Base-by-base conservation (phyloP, 2,888 invertebrate species). In the Andrena trimmerana region DNA sequence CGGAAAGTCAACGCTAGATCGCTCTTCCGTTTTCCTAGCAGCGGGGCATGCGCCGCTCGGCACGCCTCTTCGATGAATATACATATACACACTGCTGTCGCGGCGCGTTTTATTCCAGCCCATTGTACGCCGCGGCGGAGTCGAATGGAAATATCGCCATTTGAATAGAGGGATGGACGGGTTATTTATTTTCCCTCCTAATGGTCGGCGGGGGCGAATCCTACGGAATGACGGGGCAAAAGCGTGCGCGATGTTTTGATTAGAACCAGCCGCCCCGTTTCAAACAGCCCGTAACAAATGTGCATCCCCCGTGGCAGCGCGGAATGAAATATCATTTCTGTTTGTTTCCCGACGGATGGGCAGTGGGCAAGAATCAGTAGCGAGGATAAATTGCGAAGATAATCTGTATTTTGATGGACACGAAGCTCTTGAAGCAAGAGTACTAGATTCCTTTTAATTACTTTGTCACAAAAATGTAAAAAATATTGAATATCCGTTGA, bases 1-100 rank as follows among this genome's bases (percentile, higher is more conserved):
- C 71, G 65, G 88, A 87, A 88, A 87, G 83, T 86, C 88, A 77
- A 60, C 67, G 88, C 78, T 20, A 83, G 83, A 87, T 87, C 77
- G 60, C 79, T 66, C 65, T 80, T 71, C 48, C 72, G 81, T 76
- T 80, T 82, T 68, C 69, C 57, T 10, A 27, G 57, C 57, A 27
- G 24, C 24, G 68, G 59, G 78, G 66, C 63, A 52, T 60, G 70
- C n/a, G 54, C 81, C 52, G 73, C 65, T 62, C 48, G 77, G 70
- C 87, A 70, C 81, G 79, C 87, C 86, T 80, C 81, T 76, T 68
- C 78, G 62, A 80, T 69, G 66, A 73, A 81, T 54, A 73, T 73
- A 75, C 67, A 33, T 29, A 36, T 24, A 57, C 8, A n/a, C 16
- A 33, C 27, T 50, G 48, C 31, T 31, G 72, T 62, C 75, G 62